Evolutionary conservation across 1,140 invertebrate genomes (phyloP), one percentile per base, ranked within the genome.

Genomic region (Bombus superbus): DNA sequence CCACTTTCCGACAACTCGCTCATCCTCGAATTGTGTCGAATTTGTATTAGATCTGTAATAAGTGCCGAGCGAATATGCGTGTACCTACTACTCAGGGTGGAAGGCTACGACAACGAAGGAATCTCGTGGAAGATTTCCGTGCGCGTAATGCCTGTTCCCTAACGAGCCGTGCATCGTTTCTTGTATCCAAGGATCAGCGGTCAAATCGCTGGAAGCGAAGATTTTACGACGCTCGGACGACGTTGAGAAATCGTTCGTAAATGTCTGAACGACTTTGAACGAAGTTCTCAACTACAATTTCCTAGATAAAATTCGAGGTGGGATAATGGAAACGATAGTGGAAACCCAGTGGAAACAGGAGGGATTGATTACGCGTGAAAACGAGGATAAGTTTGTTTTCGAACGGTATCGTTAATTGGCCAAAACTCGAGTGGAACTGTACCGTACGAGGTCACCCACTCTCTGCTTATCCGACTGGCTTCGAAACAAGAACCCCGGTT

Each of bases 11-110:
- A 93, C 92, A 88, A 92, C 89, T 92, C 92, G 86, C 86, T 92
- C 93, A 42, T 59, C 81, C 73, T 13, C 62, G 59, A 62, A 62
- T 62, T 62, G 35, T 25, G 83, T 85, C 81, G 93, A 94, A 95
- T 95, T 94, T 94, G 92, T 93, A 94, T 94, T 94, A 93, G 93
- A 91, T 86, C 81, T 57, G 90, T 90, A 86, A 88, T 88, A 90
- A 91, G 90, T 91, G 80, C 77, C 75, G 13, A 15, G 81, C n/a
- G 64, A 47, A 64, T 44, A 79, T 62, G 86, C 81, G 86, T 72
- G 77, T 77, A 64, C 57, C 66, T 35, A 32, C 47, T 25, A 32
- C 1, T 28, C 44, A 1, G 35, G 68, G 57, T n/a, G 25, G 13
- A 38, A 59, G 9, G 15, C 81, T 38, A 64, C 80, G 66, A 78